A percentile compares a stretch with the other conserved stretches of the same genome.
Evolutionary conservation across 1,140 invertebrate genomes (phyloP).

Genomic region (Cotesia chilonis): DNA sequence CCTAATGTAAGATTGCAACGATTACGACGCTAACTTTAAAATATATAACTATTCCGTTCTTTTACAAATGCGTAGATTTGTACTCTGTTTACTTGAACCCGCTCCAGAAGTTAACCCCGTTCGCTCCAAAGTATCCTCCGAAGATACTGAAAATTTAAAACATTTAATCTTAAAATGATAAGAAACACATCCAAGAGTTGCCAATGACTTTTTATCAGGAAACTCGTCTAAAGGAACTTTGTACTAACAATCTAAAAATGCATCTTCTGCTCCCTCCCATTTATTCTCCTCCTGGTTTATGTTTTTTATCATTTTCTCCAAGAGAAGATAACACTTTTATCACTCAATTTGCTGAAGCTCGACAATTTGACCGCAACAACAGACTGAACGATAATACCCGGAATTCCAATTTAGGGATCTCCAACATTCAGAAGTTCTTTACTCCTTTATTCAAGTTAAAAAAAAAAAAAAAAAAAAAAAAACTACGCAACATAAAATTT

Average conservation of each 20-base stretch:
- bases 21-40: no score
- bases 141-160: background rate
- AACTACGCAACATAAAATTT: background rate
- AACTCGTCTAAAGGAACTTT: slow-evolving; percentile 10
- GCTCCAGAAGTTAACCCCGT: background rate
- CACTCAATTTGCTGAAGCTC: slow-evolving; percentile 36
- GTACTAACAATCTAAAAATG: slow-evolving; percentile 18
- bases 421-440: background rate
- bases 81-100: no score
- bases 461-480: no score
- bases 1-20: no score
- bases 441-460: background rate
- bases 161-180: slow-evolving; percentile 10
- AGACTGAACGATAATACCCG: no score
- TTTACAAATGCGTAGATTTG: no score
- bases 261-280: background rate
- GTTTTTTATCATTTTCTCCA: slow-evolving; percentile 24
- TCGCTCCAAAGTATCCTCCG: background rate
- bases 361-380: slow-evolving; percentile 11
- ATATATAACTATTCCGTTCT: no score
- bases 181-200: slow-evolving; percentile 30
- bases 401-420: no score
- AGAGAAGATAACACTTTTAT: slow-evolving; percentile 37
- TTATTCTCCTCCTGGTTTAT: slow-evolving; percentile 6
- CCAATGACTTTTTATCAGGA: slow-evolving; percentile 36